Conservation (phyloP, 1,140 invertebrate species). For the Acromyrmex heyeri region DNA sequence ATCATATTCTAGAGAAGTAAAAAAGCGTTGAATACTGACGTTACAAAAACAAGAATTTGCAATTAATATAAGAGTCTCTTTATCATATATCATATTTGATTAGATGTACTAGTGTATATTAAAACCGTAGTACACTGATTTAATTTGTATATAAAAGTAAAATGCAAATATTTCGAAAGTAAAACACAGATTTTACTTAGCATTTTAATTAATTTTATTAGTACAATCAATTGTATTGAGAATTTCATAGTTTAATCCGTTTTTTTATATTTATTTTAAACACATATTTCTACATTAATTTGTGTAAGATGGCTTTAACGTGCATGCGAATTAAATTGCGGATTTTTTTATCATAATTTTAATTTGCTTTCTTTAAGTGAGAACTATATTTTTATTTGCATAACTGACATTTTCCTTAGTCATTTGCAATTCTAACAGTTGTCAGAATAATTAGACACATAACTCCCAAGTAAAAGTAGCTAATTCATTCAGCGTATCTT, state of each 20-base stretch:
- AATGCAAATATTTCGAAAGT: too few species aligned
- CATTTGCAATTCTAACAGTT: conserved; percentile 47
- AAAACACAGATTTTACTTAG: too few species aligned
- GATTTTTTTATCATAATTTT: conserved; percentile 9
- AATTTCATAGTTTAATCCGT: too few species aligned
- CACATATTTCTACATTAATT: too few species aligned
- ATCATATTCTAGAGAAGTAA: conserved; percentile 4
- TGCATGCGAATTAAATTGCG: conserved; percentile 25
- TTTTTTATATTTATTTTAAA: too few species aligned
- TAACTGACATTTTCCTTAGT: conserved; percentile 11
- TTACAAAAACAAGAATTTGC: neutral
- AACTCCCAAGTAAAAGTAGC: conserved; percentile 30
- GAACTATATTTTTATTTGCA: conserved; percentile 18
- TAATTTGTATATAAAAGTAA: too few species aligned
- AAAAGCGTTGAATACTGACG: neutral
- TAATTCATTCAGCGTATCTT: conserved; percentile 33
- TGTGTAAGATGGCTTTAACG: too few species aligned
- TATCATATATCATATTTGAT: too few species aligned
- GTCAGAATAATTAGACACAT: conserved; percentile 29
- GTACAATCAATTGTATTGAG: too few species aligned
- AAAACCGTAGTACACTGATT: too few species aligned
- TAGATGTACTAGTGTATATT: too few species aligned
- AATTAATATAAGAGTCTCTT: neutral
- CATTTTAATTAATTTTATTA: too few species aligned
- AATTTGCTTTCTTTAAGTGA: neutral